Evolutionary conservation across 2,113 vertebrate species (phyloP), one percentile per base, ranked within the genome.

Genomic region (Columbina picui): DNA sequence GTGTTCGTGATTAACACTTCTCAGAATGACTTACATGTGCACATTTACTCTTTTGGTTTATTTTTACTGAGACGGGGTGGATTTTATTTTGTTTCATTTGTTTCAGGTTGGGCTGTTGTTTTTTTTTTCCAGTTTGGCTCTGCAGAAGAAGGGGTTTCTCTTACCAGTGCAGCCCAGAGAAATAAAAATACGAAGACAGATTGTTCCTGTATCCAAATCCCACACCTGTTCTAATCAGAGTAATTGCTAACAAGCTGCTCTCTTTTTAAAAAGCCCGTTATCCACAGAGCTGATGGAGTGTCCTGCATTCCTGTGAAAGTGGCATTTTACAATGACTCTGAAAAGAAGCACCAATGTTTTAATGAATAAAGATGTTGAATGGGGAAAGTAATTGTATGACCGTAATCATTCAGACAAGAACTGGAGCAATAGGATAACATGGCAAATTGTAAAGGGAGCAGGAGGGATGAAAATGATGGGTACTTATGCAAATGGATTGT

Each of bases 281-380:
- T 83, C 81, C 67, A 32, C 2, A 23, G 30, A 79, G 84, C 85
- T 90, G 84, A 85, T 3, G 7, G 45, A 52, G 65, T 90, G 92
- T 93, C 83, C 50, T 73, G 34, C n/a, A 47, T 87, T 83, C 47
- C 81, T 87, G 56, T 67, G 75, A 89, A 94, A 89, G 71, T 88
- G 84, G 41, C 70, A 53, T 87, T 97, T 97, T 85, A 92, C 61
- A 94, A 0, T 53, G 60, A n/a, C 22, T 86, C 71, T 60, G 70
- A 91, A 96, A 94, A 77, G 90, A 95, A 93, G 60, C 12, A 49
- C 67, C 94, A 95, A 55, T 77, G 12, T 95, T 93, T 82, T 86
- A 59, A 94, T 97, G 95, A 97, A 93, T 96, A 93, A 95, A 95
- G 96, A 96, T 96, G 95, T 59, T 97, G 97, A 94, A 93, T 32